Evolutionary conservation across 2,113 vertebrate species (phyloP).

Genomic region (Acanthochromis polyacanthus): DNA sequence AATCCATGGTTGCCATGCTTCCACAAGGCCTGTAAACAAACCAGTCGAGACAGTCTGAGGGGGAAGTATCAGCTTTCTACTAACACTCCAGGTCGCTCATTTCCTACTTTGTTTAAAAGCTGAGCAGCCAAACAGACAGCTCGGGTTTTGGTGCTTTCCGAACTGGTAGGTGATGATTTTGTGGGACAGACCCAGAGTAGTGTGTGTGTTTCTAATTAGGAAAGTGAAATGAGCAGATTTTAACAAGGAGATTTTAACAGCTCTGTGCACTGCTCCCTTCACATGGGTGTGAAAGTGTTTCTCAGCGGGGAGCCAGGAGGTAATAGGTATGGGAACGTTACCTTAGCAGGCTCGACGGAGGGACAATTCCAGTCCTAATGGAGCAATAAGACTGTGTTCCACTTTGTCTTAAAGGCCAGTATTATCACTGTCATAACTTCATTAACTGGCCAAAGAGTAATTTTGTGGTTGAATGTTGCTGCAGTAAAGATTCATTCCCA

Average conservation of each 20-base stretch:
- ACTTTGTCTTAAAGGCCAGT: neutral
- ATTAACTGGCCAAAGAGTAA: slow-evolving; percentile 14
- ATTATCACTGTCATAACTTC: neutral
- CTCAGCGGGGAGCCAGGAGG: slow-evolving; percentile 53
- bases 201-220: slow-evolving; percentile 66
- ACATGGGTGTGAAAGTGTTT: slow-evolving; percentile 76
- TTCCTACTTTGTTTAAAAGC: slow-evolving; percentile 54
- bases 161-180: slow-evolving; percentile 49
- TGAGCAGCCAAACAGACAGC: slow-evolving; percentile 18
- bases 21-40: slow-evolving; percentile 51
- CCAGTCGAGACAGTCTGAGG: slow-evolving; percentile 47
- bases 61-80: slow-evolving; percentile 54
- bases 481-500: slow-evolving; percentile 24
- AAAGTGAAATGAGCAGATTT: slow-evolving; percentile 72
- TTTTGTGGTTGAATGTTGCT: slow-evolving; percentile 12
- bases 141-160: slow-evolving; percentile 6
- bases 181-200: slow-evolving; percentile 33
- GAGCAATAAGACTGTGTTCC: slow-evolving; percentile 38
- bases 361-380: slow-evolving; percentile 35
- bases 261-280: slow-evolving; percentile 38
- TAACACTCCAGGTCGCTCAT: slow-evolving; percentile 32
- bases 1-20: slow-evolving; percentile 33
- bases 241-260: slow-evolving; percentile 72
- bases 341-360: neutral
- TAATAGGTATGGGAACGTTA: slow-evolving; percentile 65